These are phyloP conservation scores for Embidobia sp. DNA, from an alignment of 2,888 invertebrate genomes.

Conservation along the genomic window DNA sequence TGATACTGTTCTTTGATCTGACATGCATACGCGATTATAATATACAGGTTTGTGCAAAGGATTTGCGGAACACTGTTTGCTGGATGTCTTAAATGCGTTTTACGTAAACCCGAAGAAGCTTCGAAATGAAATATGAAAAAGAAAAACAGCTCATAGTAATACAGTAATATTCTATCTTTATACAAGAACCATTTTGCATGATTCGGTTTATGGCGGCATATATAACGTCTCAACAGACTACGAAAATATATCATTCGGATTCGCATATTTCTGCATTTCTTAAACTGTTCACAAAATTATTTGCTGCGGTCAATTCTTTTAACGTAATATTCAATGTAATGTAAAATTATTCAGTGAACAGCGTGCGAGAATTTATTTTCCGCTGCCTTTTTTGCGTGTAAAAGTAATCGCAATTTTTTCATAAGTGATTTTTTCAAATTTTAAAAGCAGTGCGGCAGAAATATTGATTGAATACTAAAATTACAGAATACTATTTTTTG, in stretches of 20 bases:
- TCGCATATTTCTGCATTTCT: not conserved
- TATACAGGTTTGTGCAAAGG: slow-evolving; percentile 53
- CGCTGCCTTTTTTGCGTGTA: no score
- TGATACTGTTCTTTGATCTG: slow-evolving; percentile 46
- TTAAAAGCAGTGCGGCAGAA: no score
- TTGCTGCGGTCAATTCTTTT: no score
- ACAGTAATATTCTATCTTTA: slow-evolving; percentile 53
- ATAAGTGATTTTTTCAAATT: no score
- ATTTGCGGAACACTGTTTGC: slow-evolving; percentile 34
- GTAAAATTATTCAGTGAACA: no score
- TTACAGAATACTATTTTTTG: no score
- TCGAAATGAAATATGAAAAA: slow-evolving; percentile 56
- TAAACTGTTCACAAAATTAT: slow-evolving; percentile 11
- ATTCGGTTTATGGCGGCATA: slow-evolving; percentile 45
- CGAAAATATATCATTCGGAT: slow-evolving; percentile 19
- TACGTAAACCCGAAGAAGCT: slow-evolving; percentile 51
- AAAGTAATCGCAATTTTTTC: no score
- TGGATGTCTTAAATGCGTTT: slow-evolving; percentile 47
- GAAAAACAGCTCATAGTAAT: slow-evolving; percentile 55
- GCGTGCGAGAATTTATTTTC: no score
- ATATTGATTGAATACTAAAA: no score
- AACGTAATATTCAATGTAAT: no score
- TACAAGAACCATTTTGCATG: slow-evolving; percentile 48
- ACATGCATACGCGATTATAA: slow-evolving; percentile 49
- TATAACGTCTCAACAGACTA: slow-evolving; percentile 29